phyloP scores from a whole-genome alignment of 2,113 vertebrate genomes.

The Chunga burmeisteri region DNA sequence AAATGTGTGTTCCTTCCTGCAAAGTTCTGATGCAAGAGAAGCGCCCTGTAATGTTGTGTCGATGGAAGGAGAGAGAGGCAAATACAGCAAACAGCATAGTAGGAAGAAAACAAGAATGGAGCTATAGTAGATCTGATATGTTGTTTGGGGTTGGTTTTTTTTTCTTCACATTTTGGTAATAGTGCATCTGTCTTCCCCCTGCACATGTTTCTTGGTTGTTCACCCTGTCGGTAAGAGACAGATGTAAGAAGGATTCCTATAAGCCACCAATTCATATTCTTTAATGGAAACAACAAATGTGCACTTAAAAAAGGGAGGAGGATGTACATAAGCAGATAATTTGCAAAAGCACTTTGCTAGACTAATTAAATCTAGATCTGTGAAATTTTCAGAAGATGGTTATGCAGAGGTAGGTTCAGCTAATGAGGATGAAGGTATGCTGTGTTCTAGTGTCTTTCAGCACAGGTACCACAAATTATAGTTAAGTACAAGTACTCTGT shows the following conservation, averaged over 20 bases:
- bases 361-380: neutral
- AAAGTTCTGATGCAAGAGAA: neutral
- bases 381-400: neutral
- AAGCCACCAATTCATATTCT: neutral
- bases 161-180: neutral
- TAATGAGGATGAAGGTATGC: neutral
- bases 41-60: rapidly evolving
- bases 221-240: neutral
- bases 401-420: neutral
- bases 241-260: neutral
- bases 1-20: neutral
- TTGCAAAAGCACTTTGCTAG: neutral
- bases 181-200: neutral
- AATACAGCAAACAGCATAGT: neutral
- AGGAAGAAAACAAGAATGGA: neutral
- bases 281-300: neutral
- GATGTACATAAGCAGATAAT: neutral
- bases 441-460: neutral
- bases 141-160: neutral
- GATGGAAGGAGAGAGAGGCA: neutral
- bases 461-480: neutral
- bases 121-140: neutral
- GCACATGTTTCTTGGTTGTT: neutral
- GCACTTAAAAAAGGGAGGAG: neutral
- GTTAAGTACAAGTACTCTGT: neutral